Evolutionary conservation across 2,113 vertebrate genomes (phyloP).

Genomic region (Ceyx melanurus): DNA sequence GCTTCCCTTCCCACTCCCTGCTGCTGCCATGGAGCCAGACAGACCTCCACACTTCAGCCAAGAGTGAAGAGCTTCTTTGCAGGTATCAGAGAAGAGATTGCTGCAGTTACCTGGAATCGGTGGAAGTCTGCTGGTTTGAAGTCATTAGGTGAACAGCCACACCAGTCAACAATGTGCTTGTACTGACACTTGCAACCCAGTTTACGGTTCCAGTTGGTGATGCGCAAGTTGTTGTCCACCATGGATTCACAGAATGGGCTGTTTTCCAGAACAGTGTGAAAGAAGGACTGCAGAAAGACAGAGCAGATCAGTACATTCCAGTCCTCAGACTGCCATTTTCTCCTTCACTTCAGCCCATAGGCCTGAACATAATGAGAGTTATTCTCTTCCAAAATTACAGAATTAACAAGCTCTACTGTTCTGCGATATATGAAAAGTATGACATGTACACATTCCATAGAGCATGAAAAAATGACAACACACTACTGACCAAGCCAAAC

Average conservation of each 20-base stretch:
- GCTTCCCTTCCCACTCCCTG: neutral
- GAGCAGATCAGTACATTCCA: neutral
- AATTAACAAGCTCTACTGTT: neutral
- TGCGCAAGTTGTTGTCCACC: slow-evolving; percentile 95
- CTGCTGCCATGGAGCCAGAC: neutral
- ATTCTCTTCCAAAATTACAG: neutral
- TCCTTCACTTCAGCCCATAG: neutral
- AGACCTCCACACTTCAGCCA: neutral
- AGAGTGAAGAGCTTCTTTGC: neutral
- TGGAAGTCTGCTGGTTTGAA: slow-evolving; percentile 94
- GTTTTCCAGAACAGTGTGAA: slow-evolving; percentile 92
- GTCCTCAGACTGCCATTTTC: neutral
- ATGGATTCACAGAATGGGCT: slow-evolving; percentile 88
- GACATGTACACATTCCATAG: accelerated
- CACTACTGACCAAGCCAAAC: neutral
- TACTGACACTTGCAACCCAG: slow-evolving; percentile 94
- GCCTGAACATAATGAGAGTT: neutral
- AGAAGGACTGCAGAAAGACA: slow-evolving; percentile 80
- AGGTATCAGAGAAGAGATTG: neutral
- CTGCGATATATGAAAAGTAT: neutral
- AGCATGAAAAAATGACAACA: neutral
- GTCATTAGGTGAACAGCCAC: slow-evolving; percentile 91
- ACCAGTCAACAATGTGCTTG: slow-evolving; percentile 97
- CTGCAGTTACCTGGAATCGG: slow-evolving; percentile 89
- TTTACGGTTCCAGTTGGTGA: slow-evolving; percentile 95